Percentiles rank a stretch among this genome's conserved stretches.
phyloP scores from a whole-genome alignment of 1,140 invertebrate species.

The Laupala kohalensis region DNA sequence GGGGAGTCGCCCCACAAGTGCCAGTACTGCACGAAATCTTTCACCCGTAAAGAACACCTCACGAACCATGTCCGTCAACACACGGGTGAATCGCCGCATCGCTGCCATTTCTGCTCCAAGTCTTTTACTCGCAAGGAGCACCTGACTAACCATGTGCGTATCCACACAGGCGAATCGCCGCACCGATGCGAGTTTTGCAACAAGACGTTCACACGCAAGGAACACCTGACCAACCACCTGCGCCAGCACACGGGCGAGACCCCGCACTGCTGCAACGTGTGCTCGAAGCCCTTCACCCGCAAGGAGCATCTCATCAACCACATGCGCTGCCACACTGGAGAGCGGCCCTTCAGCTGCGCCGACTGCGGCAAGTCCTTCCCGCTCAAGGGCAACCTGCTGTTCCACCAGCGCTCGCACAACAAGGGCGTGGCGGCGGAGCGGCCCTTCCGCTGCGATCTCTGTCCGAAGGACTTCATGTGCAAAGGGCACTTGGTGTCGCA shows the following conservation, averaged over 20 bases:
- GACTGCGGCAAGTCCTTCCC: conserved; percentile 80
- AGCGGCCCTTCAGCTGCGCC: conserved; percentile 63
- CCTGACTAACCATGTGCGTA: conserved; percentile 73
- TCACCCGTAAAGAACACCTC: conserved; percentile 50
- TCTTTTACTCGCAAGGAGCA: conserved; percentile 83
- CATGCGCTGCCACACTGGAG: conserved; percentile 77
- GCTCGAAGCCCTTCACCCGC: conserved; percentile 73
- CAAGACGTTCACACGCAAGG: conserved; percentile 68
- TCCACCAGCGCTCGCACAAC: conserved; percentile 90
- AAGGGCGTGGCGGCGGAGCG: conserved; percentile 71
- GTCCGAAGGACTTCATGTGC: conserved; percentile 92
- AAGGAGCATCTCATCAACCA: conserved; percentile 69
- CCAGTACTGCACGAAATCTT: conserved; percentile 46
- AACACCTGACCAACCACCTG: conserved; percentile 66
- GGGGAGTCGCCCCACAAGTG: conserved; percentile 41
- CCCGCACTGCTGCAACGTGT: conserved; percentile 71
- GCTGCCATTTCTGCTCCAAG: conserved; percentile 51
- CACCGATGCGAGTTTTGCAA: conserved; percentile 70
- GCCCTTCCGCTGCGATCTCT: conserved; percentile 89
- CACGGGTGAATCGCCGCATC: conserved; percentile 54
- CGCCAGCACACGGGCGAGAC: conserved; percentile 84
- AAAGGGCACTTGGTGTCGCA: conserved; percentile 90
- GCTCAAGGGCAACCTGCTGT: conserved; percentile 77
- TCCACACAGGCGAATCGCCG: conserved; percentile 63
- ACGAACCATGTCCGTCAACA: conserved; percentile 52